phyloP scores from a whole-genome alignment of 1,140 invertebrate species.

The Belonocnema kinseyi region DNA sequence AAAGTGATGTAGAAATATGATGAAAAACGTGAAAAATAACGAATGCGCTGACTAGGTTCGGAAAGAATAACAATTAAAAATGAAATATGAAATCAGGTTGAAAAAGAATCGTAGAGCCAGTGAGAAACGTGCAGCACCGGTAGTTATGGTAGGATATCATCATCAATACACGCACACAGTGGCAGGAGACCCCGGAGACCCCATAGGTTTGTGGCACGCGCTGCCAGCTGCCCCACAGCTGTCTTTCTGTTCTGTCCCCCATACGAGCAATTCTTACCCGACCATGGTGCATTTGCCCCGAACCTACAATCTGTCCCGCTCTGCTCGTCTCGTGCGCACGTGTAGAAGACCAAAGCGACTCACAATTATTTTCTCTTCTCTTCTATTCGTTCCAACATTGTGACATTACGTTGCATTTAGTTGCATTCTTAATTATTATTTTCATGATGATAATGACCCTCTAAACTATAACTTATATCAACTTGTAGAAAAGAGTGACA shows the following conservation, averaged over 20 bases:
- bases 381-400: conserved; percentile 42
- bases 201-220: conserved; percentile 76
- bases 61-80: background rate
- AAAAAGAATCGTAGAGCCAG: conserved; percentile 12
- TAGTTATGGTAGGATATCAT: conserved; percentile 60
- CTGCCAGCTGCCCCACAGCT: conserved; percentile 76
- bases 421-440: conserved; percentile 43
- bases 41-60: too few species aligned
- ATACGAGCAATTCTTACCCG: conserved; percentile 63
- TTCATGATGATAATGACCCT: conserved; percentile 10
- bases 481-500: background rate
- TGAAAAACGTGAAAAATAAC: too few species aligned
- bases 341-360: conserved; percentile 52
- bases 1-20: too few species aligned
- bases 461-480: background rate
- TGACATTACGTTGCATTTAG: conserved; percentile 49
- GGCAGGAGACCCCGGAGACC: conserved; percentile 74
- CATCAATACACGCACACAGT: conserved; percentile 48
- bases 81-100: conserved; percentile 26
- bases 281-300: conserved; percentile 66
- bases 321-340: conserved; percentile 26
- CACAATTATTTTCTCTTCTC: conserved; percentile 15
- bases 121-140: conserved; percentile 17
- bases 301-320: conserved; percentile 42
- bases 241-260: conserved; percentile 67